These are phyloP conservation scores for Trilocha varians DNA, from an alignment of 2,888 invertebrate species.

Conservation along the genomic window DNA sequence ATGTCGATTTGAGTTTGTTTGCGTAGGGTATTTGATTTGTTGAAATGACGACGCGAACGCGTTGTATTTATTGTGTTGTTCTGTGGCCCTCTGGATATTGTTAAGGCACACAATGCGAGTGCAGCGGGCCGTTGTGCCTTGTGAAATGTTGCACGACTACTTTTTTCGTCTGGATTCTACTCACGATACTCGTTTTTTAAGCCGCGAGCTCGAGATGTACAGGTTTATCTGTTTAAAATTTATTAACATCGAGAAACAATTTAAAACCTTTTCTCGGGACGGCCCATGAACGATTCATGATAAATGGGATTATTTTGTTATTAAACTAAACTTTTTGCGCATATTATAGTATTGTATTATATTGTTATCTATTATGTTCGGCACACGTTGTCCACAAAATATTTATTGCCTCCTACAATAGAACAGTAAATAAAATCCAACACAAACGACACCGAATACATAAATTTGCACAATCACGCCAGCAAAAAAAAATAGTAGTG, in stretches of 20 bases:
- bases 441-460: too few species aligned
- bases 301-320: conserved; percentile 46
- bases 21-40: conserved; percentile 59
- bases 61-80: conserved; percentile 59
- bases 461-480: too few species aligned
- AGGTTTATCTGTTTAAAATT: conserved; percentile 73
- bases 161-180: conserved; percentile 74
- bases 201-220: conserved; percentile 69
- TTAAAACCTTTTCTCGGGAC: conserved; percentile 66
- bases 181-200: conserved; percentile 69
- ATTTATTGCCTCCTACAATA: too few species aligned
- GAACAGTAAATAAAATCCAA: too few species aligned
- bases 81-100: conserved; percentile 60
- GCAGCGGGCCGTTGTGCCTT: conserved; percentile 70
- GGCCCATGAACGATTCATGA: conserved; percentile 57
- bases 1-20: conserved; percentile 56
- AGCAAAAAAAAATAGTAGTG: too few species aligned
- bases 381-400: too few species aligned
- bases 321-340: background rate
- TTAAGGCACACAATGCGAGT: conserved; percentile 68
- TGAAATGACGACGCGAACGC: conserved; percentile 54
- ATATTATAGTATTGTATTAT: background rate
- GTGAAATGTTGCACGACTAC: conserved; percentile 73
- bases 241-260: conserved; percentile 73
- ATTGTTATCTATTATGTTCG: background rate